These are phyloP conservation scores for Bradypodion pumilum DNA, from an alignment of 2,797 vertebrate genomes.

Conservation along the genomic window DNA sequence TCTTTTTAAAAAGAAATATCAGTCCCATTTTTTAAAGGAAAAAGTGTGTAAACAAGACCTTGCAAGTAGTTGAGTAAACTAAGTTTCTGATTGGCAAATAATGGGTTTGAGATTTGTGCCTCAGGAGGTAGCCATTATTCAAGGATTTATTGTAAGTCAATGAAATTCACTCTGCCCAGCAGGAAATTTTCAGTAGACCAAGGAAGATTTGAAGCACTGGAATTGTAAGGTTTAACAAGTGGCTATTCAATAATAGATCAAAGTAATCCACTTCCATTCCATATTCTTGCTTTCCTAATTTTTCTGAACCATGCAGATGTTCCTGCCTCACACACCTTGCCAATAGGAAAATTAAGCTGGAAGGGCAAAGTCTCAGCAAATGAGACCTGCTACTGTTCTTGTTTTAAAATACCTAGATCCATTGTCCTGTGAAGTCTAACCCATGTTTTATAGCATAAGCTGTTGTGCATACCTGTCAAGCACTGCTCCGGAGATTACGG, in stretches of 20 bases:
- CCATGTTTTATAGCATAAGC: too few species aligned
- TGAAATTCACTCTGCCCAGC: neutral
- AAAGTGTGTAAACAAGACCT: neutral
- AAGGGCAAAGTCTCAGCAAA: neutral
- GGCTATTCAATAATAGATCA: conserved; percentile 11
- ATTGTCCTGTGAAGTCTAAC: too few species aligned
- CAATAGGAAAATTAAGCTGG: neutral
- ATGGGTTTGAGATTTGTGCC: neutral
- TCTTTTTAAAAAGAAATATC: neutral
- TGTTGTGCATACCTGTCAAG: too few species aligned
- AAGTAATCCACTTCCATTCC: neutral
- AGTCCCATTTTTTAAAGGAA: neutral
- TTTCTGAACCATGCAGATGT: neutral
- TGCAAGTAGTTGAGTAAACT: neutral
- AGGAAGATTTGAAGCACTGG: neutral
- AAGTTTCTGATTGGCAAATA: conserved; percentile 12
- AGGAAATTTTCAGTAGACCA: conserved; percentile 27
- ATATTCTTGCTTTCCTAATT: neutral
- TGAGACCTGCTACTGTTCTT: too few species aligned
- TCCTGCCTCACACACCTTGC: neutral
- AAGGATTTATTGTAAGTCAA: conserved; percentile 11
- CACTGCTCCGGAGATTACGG: too few species aligned
- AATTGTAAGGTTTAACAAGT: neutral
- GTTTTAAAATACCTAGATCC: too few species aligned
- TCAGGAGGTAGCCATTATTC: conserved; percentile 4